phyloP scores from a whole-genome alignment of 1,140 invertebrate species.

The Scylla paramamosain region DNA sequence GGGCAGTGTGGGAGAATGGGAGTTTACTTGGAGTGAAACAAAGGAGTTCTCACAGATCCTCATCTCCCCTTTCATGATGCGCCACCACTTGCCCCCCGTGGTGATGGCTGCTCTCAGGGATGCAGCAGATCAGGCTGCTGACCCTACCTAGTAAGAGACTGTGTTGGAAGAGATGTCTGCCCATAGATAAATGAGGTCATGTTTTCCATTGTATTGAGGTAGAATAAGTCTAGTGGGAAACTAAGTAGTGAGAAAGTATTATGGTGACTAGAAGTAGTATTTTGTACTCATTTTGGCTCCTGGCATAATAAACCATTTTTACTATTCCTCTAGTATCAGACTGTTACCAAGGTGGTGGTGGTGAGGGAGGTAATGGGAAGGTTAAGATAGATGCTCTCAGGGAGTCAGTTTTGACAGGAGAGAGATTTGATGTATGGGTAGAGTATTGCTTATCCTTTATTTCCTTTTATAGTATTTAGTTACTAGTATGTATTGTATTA shows the following conservation, averaged over 20 bases:
- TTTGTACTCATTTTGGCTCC: not conserved
- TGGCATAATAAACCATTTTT: no score
- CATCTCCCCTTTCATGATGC: conserved; percentile 75
- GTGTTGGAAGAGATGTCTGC: not conserved
- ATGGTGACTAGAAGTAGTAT: not conserved
- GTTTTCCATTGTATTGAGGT: not conserved
- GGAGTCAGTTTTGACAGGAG: no score
- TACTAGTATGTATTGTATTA: no score
- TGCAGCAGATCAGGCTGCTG: conserved; percentile 56
- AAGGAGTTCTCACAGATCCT: conserved; percentile 66
- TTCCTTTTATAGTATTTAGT: no score
- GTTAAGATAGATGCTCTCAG: no score
- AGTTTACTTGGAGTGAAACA: conserved; percentile 66
- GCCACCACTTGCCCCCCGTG: conserved; percentile 72
- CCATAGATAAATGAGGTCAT: not conserved
- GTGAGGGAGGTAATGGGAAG: no score
- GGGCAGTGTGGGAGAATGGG: conserved; percentile 64
- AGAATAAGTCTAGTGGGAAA: not conserved
- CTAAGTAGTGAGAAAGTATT: not conserved
- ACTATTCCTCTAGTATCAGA: no score
- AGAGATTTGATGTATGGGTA: no score
- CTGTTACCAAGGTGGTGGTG: no score
- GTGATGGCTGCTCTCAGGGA: conserved; percentile 68
- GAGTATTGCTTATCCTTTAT: no score
- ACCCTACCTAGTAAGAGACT: conserved; percentile 42